Base-by-base conservation (phyloP, 2,797 vertebrate species). In the Carduelis carduelis region DNA sequence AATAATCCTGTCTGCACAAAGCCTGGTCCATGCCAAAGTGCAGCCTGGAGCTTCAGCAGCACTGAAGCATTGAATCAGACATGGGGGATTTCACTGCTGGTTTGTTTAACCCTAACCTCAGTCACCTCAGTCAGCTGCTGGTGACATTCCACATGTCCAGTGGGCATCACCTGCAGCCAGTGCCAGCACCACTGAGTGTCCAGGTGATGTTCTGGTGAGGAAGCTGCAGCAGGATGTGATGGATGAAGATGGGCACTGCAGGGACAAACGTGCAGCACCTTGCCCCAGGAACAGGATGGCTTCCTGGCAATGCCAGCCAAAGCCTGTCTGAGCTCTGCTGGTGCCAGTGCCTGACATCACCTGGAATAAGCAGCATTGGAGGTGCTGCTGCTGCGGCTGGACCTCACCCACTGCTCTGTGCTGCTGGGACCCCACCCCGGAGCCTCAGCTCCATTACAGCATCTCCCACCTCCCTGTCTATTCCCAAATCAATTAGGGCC, bases 121-220 rank as follows among this genome's bases (percentile, higher is more conserved):
- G 60, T 26, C 41, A 19, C 10, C 26, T 24, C 49, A 37, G 60
- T 28, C 43, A 23, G 39, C 12, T 28, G 35, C 20, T 14, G 12
- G 17, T 21, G 56, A 64, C 14, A 34, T 10, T 4, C 13, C 44
- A 34, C 15, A 1, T 0, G 13, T 19, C 16, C 41, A 24, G 5
- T 1, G 14, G 44, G 57, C 30, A 71, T 4, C 44, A 43, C 9
- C 80, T 4, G 24, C 8, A 1, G 1, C 32, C 63, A 17, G 20
- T 1, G 27, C 9, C 64, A 53, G 78, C 61, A 47, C 8, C 39
- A 14, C 14, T 0, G 1, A 12, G 39, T 8, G 6, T 5, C 21
- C 23, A 11, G 44, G 61, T 1, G 43, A 65, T 0, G 8, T 1
- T 61, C 17, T 14, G 18, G 14, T 21, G 69, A 52, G 0, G 12